Conservation (phyloP, 2,888 invertebrate genomes). For the Cremastinae sp. region DNA sequence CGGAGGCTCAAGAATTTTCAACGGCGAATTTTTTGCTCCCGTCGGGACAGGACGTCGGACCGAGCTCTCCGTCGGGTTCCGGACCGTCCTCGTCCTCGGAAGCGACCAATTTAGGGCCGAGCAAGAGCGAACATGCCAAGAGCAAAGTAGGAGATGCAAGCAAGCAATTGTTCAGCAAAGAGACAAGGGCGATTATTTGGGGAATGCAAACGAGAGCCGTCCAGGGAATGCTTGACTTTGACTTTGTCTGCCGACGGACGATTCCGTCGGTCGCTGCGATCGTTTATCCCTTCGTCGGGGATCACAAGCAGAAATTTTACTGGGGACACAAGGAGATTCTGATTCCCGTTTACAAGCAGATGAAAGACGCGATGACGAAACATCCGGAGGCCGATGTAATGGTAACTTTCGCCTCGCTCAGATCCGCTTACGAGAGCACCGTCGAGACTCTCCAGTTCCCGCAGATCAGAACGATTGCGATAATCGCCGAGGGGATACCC, state of each 20-base stretch:
- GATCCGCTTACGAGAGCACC: constrained; percentile 98
- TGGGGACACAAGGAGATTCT: constrained; percentile 98
- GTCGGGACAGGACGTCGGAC: constrained; percentile 84
- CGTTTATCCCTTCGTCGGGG: constrained; percentile 98
- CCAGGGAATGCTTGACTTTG: constrained; percentile 97
- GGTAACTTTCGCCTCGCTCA: constrained; percentile 97
- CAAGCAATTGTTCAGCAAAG: constrained; percentile 87
- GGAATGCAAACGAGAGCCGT: constrained; percentile 99
- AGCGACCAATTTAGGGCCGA: no score
- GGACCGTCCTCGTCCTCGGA: constrained; percentile 56
- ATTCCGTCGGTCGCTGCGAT: constrained; percentile 97
- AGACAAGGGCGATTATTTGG: constrained; percentile 97
- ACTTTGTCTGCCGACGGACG: constrained; percentile 93
- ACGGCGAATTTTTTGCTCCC: constrained; percentile 95
- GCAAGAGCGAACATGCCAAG: constrained; percentile 69
- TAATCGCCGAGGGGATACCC: constrained; percentile 99
- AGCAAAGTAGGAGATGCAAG: constrained; percentile 65
- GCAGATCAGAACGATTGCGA: constrained; percentile 97
- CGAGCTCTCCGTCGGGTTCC: constrained; percentile 65
- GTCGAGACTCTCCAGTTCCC: constrained; percentile 96
- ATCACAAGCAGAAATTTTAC: constrained; percentile 99
- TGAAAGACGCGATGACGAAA: constrained; percentile 97
- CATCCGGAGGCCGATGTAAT: constrained; percentile 97
- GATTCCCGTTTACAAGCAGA: constrained; percentile 94
- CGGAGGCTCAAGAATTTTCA: constrained; percentile 86